Conservation (phyloP, 2,888 invertebrate genomes). For the Gandaritis pyraliata region DNA sequence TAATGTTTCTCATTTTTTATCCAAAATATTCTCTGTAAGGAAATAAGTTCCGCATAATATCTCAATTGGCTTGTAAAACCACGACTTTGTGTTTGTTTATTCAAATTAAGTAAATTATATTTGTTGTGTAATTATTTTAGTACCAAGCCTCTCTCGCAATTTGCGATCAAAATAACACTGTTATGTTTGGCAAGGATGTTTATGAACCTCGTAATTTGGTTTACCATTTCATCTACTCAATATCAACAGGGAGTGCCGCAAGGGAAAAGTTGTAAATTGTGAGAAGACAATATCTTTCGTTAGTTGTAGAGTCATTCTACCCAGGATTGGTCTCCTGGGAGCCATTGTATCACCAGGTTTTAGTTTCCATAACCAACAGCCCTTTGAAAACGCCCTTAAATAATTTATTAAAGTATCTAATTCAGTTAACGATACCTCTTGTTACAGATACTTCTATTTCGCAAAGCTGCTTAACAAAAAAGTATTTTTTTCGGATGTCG, state of each 20-base stretch:
- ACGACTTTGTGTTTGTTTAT: constrained; percentile 8
- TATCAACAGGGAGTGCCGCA: constrained; percentile 19
- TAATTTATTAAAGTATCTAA: constrained; percentile 32
- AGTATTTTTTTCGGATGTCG: constrained; percentile 21
- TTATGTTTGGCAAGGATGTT: constrained; percentile 11
- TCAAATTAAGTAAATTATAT: constrained; percentile 15
- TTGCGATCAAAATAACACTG: constrained; percentile 14
- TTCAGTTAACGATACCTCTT: constrained; percentile 26
- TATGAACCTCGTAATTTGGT: constrained; percentile 43
- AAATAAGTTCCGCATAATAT: background rate
- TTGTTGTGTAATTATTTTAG: constrained; percentile 9
- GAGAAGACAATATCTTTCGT: constrained; percentile 36
- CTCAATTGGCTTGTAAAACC: constrained; percentile 8
- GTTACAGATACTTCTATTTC: constrained; percentile 17
- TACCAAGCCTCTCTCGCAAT: constrained; percentile 12
- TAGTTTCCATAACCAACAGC: constrained; percentile 51
- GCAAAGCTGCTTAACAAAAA: constrained; percentile 23
- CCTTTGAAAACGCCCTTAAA: constrained; percentile 36
- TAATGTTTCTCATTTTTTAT: background rate
- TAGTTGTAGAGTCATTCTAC: constrained; percentile 38
- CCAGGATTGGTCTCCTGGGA: constrained; percentile 50
- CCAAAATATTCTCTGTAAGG: background rate
- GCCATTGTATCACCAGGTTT: constrained; percentile 48
- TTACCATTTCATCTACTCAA: constrained; percentile 48
- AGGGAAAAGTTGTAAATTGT: constrained; percentile 31